Base-by-base conservation (phyloP, 2,113 vertebrate species). In the Malurus cyaneus region DNA sequence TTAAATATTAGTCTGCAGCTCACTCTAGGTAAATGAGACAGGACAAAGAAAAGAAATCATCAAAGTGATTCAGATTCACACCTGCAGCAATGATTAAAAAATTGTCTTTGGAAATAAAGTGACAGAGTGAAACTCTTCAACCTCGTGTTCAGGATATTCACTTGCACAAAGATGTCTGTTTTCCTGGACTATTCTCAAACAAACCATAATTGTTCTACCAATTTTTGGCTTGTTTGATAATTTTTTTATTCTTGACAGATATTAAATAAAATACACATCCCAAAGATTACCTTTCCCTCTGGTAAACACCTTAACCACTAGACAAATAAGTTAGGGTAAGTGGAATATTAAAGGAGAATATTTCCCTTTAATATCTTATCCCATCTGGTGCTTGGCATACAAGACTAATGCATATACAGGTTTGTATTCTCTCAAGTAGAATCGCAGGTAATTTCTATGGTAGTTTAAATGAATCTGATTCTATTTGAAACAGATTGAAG, bases 371-470 rank as follows among this genome's bases (percentile, higher is more conserved):
- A 36, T 73, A 60, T 26, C 12, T 50, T 50, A 18, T 28, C 9
- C 11, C 71, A 20, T 32, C 31, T 85, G 34, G 64, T 69, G 3
- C 17, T 60, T 69, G 19, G 17, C 41, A 31, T 52, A 39, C 2
- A n/a, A 36, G 9, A 17, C 4, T 17, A 9, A 85, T 0, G 0
- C 7, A 5, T 53, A 44, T 49, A 11, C 6, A 41, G 5, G 2
- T 60, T 78, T 78, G 5, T 56, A 47, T 50, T 56, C 25, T 41
- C 34, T 65, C 29, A 88, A 53, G 54, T 7, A 77, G 34, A 72
- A 8, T 20, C 54, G 28, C 39, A 72, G 31, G 24, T 54, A 0
- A 46, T 64, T 77, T 74, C 31, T 52, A 13, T 47, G n/a, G 7
- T 28, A 39, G 9, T 57, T 83, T 64, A 62, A 76, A 72, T 28